Conservation (phyloP, 2,113 vertebrate species). For the Phyllopteryx taeniolatus region DNA sequence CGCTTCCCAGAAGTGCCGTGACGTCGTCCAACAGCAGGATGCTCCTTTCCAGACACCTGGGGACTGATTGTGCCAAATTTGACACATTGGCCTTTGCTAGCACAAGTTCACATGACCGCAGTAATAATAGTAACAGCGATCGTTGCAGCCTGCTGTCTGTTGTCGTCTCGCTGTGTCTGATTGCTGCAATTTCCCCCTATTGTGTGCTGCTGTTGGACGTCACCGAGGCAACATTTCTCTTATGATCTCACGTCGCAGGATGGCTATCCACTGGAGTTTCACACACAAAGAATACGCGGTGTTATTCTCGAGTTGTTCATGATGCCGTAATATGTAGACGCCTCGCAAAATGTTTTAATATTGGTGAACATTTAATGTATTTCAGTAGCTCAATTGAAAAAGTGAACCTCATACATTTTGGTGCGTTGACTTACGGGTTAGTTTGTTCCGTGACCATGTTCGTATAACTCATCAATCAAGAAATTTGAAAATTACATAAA, state of each 20-base stretch:
- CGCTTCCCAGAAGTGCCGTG: slow-evolving; percentile 25
- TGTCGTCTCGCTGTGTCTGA: slow-evolving; percentile 35
- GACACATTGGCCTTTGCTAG: slow-evolving; percentile 55
- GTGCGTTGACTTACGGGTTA: too few species aligned
- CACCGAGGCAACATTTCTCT: not conserved
- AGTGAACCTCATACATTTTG: too few species aligned
- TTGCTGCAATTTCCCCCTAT: slow-evolving; percentile 59
- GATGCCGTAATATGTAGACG: too few species aligned
- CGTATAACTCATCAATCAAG: too few species aligned
- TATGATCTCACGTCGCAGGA: not conserved
- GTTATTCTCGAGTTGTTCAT: too few species aligned
- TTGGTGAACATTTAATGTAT: too few species aligned
- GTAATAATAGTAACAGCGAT: not conserved
- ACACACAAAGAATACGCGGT: too few species aligned
- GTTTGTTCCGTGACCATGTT: too few species aligned
- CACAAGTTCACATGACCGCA: not conserved
- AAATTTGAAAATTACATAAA: too few species aligned
- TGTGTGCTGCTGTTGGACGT: slow-evolving; percentile 36
- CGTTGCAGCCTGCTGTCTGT: not conserved
- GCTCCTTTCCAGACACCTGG: slow-evolving; percentile 51
- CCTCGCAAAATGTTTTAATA: too few species aligned
- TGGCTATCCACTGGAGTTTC: too few species aligned
- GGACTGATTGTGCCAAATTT: slow-evolving; percentile 61
- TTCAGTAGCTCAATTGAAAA: too few species aligned
- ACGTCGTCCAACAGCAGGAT: slow-evolving; percentile 51